These are phyloP conservation scores for Triplophysa dalaica DNA, from an alignment of 2,113 vertebrate species.

Conservation along the genomic window DNA sequence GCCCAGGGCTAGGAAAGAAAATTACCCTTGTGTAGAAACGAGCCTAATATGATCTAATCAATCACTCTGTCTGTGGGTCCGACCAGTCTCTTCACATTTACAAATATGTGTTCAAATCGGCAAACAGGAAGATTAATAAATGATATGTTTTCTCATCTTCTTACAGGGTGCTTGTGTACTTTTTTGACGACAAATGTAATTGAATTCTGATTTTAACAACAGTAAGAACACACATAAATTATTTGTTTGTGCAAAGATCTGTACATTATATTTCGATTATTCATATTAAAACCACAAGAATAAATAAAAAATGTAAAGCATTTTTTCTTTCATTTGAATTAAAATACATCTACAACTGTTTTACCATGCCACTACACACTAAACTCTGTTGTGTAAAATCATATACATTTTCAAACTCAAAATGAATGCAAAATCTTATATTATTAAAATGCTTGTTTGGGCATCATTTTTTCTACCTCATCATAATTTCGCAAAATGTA, in stretches of 20 bases:
- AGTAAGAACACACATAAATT: not conserved
- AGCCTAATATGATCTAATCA: constrained; percentile 78
- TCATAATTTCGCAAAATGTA: too few species aligned
- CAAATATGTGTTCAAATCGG: constrained; percentile 23
- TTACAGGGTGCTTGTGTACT: not conserved
- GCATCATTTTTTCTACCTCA: too few species aligned
- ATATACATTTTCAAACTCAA: too few species aligned
- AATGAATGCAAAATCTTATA: not conserved
- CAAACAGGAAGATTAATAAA: constrained; percentile 13
- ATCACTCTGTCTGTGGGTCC: constrained; percentile 74
- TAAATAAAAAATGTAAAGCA: not conserved
- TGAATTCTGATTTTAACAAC: not conserved
- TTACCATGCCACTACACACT: not conserved
- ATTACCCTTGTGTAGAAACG: constrained; percentile 72
- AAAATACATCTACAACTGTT: too few species aligned
- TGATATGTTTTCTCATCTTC: not conserved
- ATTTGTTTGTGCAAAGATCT: not conserved
- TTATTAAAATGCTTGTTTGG: not conserved
- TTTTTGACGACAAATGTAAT: not conserved
- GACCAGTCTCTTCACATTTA: constrained; percentile 20
- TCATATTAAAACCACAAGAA: not conserved
- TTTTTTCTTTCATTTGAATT: too few species aligned
- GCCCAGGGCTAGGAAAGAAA: constrained; percentile 70
- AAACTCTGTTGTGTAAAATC: too few species aligned
- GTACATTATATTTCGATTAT: not conserved